phyloP scores from a whole-genome alignment of 1,140 invertebrate species.

The Sarcophaga bullata region DNA sequence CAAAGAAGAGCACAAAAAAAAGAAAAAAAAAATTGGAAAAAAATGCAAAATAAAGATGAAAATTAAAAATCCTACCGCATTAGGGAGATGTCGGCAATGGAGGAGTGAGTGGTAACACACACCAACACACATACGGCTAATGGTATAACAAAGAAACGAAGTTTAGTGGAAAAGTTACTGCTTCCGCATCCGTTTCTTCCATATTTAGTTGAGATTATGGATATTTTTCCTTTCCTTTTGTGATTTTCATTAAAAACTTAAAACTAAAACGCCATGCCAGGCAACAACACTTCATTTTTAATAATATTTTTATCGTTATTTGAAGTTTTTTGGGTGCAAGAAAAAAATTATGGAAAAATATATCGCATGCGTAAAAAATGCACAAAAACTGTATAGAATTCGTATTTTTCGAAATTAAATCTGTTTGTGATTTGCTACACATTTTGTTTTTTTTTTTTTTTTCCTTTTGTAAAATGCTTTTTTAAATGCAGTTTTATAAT shows the following conservation, averaged over 20 bases:
- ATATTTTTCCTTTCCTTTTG: background rate
- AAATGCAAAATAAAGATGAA: background rate
- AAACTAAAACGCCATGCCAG: background rate
- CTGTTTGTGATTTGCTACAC: too few relatives aligned
- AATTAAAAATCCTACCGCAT: constrained; percentile 3
- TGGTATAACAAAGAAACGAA: background rate
- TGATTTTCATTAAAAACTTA: background rate
- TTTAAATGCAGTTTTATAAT: too few relatives aligned
- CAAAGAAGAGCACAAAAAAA: constrained; percentile 9
- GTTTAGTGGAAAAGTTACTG: background rate
- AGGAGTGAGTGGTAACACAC: background rate
- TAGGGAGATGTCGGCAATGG: too few relatives aligned
- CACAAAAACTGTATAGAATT: too few relatives aligned
- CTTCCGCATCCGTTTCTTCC: constrained; percentile 13
- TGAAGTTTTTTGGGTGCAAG: background rate
- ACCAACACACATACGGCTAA: background rate
- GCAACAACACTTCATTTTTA: background rate
- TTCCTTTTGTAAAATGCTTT: too few relatives aligned
- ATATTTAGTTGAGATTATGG: background rate
- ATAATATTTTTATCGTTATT: too few relatives aligned
- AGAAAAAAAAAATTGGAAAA: too few relatives aligned
- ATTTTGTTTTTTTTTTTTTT: too few relatives aligned
- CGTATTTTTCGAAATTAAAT: too few relatives aligned
- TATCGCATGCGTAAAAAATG: background rate
- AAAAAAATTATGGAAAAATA: background rate